These are phyloP conservation scores for Rhagoletis pomonella DNA, from an alignment of 1,140 invertebrate genomes.

Conservation along the genomic window DNA sequence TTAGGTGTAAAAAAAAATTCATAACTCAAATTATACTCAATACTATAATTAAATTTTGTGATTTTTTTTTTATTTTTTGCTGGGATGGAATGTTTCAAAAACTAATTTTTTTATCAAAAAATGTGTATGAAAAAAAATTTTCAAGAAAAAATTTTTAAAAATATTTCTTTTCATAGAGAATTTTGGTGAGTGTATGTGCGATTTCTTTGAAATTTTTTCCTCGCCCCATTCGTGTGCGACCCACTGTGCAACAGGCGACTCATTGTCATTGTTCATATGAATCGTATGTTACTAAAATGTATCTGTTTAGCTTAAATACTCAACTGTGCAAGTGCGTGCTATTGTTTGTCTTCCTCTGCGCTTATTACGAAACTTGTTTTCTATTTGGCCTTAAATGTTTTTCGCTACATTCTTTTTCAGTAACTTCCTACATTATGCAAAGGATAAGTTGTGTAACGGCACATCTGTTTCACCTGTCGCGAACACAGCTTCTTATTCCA, in stretches of 20 bases:
- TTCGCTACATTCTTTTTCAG: neutral
- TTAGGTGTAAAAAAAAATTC: too few species aligned
- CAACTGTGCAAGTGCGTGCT: neutral
- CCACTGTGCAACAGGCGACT: neutral
- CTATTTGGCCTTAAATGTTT: neutral
- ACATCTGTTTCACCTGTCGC: slow-evolving; percentile 18
- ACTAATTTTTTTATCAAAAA: too few species aligned
- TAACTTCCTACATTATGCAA: neutral
- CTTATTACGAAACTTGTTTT: slow-evolving; percentile 12
- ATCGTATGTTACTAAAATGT: neutral
- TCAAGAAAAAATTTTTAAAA: too few species aligned
- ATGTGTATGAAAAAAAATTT: too few species aligned
- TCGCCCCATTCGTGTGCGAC: neutral
- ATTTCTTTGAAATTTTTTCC: too few species aligned
- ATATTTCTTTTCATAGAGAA: too few species aligned
- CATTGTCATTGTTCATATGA: neutral
- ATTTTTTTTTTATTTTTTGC: too few species aligned
- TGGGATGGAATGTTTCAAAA: too few species aligned
- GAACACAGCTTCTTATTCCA: neutral
- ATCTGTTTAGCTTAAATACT: neutral
- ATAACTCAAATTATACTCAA: too few species aligned
- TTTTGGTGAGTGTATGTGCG: too few species aligned
- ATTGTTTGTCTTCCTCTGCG: neutral
- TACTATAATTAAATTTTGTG: too few species aligned
- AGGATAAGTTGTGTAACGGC: slow-evolving; percentile 2